Conservation (phyloP, 2,797 vertebrate species). For the Neomorphus geoffroyi region DNA sequence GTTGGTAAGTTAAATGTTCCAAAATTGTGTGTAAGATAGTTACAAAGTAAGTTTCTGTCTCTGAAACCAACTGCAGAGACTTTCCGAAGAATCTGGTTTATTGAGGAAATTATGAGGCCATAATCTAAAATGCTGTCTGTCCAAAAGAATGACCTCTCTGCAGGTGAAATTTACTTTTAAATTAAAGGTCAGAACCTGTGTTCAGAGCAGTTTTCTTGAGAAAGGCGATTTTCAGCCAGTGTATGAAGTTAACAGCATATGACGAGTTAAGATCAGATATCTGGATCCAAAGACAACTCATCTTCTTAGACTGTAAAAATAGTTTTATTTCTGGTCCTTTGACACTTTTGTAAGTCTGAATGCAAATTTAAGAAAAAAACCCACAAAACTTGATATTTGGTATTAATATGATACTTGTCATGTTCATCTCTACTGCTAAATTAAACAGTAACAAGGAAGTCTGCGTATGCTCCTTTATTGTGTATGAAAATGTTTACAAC, state of each 20-base stretch:
- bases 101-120: neutral
- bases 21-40: neutral
- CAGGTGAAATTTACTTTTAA: neutral
- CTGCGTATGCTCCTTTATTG: neutral
- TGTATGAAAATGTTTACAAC: neutral
- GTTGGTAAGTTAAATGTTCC: conserved; percentile 86
- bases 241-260: neutral
- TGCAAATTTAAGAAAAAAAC: too few species aligned
- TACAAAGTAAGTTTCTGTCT: neutral
- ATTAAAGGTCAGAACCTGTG: neutral
- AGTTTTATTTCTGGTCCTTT: neutral
- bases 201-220: neutral
- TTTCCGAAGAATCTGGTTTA: neutral
- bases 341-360: neutral
- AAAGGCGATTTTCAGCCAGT: neutral
- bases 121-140: neutral
- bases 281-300: neutral
- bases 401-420: neutral
- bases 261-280: neutral
- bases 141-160: neutral
- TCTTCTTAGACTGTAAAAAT: neutral
- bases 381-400: neutral
- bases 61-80: neutral
- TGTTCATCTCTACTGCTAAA: neutral
- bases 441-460: neutral